Percentiles rank a stretch among this genome's conserved stretches.
phyloP scores from a whole-genome alignment of 2,888 invertebrate genomes.

The Pristionchus mayeri region DNA sequence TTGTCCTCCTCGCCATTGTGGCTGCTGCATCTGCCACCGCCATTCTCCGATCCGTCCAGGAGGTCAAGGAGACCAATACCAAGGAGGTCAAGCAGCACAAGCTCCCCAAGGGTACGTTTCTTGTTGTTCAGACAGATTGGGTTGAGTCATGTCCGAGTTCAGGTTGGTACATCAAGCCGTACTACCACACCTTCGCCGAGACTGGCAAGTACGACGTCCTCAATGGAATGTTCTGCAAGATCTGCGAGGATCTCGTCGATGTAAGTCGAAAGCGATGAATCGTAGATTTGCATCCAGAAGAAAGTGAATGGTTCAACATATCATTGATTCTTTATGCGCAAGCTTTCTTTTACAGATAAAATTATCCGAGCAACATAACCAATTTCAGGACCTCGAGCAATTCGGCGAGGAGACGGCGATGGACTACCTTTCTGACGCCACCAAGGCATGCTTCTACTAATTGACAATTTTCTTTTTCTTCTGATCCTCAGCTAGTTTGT shows the following conservation, averaged over 20 bases:
- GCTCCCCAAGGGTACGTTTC: not conserved
- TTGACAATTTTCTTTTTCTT: too few species aligned
- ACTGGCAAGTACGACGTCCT: not conserved
- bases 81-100: slow-evolving; percentile 12
- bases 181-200: not conserved
- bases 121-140: not conserved
- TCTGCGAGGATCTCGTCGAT: slow-evolving; percentile 3
- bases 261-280: too few species aligned
- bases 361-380: not conserved
- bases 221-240: slow-evolving; percentile 2
- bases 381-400: slow-evolving; percentile 3
- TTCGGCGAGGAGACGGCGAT: not conserved
- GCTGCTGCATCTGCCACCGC: slow-evolving; percentile 17
- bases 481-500: too few species aligned
- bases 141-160: not conserved
- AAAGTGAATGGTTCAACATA: too few species aligned
- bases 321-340: too few species aligned
- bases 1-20: not conserved
- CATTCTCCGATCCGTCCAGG: not conserved
- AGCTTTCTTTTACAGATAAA: too few species aligned
- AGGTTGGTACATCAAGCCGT: slow-evolving; percentile 1
- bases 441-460: too few species aligned
- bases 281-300: too few species aligned
- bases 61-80: not conserved
- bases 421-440: too few species aligned